Percentiles rank a stretch among this genome's conserved stretches.
phyloP scores from a whole-genome alignment of 2,113 vertebrate species.

The Myodes glareolus region DNA sequence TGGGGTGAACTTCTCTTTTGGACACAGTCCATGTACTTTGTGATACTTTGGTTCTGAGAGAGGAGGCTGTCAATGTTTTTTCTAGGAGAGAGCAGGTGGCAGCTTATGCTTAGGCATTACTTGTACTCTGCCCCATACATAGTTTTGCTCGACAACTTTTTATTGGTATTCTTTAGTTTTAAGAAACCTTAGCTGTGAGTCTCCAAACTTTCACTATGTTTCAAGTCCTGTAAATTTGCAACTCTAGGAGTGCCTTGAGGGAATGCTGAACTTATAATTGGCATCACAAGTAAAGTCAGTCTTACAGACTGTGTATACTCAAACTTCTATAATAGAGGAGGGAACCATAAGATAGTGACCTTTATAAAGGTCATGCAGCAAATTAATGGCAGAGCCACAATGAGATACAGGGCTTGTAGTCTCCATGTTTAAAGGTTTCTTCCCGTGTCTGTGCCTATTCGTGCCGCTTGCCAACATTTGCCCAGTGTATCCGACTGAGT shows the following conservation, averaged over 20 bases:
- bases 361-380: background rate
- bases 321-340: background rate
- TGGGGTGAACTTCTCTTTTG: background rate
- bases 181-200: background rate
- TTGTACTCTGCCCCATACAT: background rate
- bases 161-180: background rate
- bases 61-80: background rate
- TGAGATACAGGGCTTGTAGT: background rate
- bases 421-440: background rate
- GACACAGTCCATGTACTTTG: fast-evolving
- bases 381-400: background rate
- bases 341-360: background rate
- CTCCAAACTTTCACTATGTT: background rate
- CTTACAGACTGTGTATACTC: background rate
- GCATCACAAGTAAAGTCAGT: background rate
- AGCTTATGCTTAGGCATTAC: background rate
- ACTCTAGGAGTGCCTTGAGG: background rate
- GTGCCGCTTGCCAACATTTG: background rate
- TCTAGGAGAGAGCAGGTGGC: background rate
- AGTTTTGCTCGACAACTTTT: background rate
- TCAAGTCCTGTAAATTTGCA: background rate
- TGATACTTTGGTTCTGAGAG: background rate
- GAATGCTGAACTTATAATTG: background rate
- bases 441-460: background rate
- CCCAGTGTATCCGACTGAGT: background rate